Evolutionary conservation across 2,797 vertebrate species (phyloP).

Genomic region (Gambelia wislizenii): DNA sequence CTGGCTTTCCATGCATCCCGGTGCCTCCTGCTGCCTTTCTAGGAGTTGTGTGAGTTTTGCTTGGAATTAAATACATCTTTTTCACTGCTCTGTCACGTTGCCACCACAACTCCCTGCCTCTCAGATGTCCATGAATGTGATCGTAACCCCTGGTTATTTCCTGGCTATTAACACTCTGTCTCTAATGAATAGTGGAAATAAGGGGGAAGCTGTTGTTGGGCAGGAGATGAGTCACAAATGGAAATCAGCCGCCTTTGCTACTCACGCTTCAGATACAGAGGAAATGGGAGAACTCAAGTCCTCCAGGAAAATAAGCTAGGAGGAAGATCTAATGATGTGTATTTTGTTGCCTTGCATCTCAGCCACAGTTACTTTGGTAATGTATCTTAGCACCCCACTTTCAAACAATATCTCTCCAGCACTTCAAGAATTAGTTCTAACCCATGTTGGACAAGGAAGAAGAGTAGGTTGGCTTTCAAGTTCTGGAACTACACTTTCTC

Average conservation of each 20-base stretch:
- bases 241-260: slow-evolving; percentile 56
- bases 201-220: slow-evolving; percentile 37
- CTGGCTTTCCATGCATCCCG: background rate
- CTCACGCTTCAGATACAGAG: slow-evolving; percentile 41
- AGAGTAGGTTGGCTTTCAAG: too few species aligned
- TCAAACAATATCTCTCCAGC: too few species aligned
- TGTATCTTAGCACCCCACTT: background rate
- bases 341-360: background rate
- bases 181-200: slow-evolving; percentile 6
- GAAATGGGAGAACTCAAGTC: slow-evolving; percentile 51
- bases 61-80: background rate
- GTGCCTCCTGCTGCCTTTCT: background rate
- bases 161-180: background rate
- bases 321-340: background rate
- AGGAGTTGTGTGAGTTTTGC: background rate
- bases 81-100: background rate
- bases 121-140: background rate
- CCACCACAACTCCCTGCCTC: background rate
- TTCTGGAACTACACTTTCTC: background rate
- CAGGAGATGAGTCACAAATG: slow-evolving; percentile 69
- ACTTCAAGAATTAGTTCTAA: background rate
- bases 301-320: slow-evolving; percentile 26
- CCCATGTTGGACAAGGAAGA: too few species aligned
- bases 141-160: background rate
- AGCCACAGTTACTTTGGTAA: background rate